A percentile compares a stretch with the other conserved stretches of the same genome.
phyloP scores from a whole-genome alignment of 2,888 invertebrate species.

The Pollenia angustigena region DNA sequence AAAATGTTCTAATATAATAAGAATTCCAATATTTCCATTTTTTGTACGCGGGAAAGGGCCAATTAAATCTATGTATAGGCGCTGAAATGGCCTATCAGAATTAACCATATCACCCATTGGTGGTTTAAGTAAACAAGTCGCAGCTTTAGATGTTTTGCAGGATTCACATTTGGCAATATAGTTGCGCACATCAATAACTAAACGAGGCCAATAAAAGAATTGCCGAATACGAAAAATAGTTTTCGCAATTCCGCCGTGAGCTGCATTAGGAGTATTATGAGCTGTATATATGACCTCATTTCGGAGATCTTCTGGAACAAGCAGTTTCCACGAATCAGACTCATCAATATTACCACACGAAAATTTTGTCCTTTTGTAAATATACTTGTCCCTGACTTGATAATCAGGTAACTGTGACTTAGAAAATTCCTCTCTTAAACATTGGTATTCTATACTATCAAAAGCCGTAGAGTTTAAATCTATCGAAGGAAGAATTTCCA shows the following conservation, averaged over 20 bases:
- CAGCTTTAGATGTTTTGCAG: neutral
- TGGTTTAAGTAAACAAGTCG: neutral
- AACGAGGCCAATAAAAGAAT: constrained; percentile 26
- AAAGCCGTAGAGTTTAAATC: too few relatives aligned
- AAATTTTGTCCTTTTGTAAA: neutral
- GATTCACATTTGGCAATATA: neutral
- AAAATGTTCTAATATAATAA: neutral
- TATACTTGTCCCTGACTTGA: neutral
- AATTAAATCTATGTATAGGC: neutral
- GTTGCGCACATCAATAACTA: constrained; percentile 1
- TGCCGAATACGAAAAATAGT: neutral
- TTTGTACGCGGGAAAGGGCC: neutral
- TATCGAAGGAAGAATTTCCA: too few relatives aligned
- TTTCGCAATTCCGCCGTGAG: neutral
- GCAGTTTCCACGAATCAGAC: neutral
- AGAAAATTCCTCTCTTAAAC: neutral
- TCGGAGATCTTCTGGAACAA: neutral
- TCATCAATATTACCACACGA: neutral
- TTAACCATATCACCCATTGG: neutral
- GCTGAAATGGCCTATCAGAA: neutral
- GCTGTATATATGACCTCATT: neutral
- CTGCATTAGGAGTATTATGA: neutral
- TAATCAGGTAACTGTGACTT: neutral
- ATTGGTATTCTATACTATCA: neutral
- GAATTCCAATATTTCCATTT: neutral